Base-by-base conservation (phyloP, 2,888 invertebrate species). In the Oscheius onirici region DNA sequence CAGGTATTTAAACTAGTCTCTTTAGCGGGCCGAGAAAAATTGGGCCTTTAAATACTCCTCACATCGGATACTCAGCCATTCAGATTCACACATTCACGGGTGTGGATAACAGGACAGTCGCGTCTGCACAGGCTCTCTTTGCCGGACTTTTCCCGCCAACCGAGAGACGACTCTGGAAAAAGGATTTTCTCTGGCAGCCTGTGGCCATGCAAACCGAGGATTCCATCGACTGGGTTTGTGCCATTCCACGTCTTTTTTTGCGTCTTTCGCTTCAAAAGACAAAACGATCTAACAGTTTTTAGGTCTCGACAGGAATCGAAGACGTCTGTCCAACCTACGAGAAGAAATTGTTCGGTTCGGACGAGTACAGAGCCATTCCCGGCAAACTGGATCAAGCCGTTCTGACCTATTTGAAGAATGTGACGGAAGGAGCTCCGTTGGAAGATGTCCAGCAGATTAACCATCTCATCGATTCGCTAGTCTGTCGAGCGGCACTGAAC, bases 91-190 rank as follows among this genome's bases (percentile, higher is more conserved):
- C 93, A 0, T 90, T 90, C 71, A 93, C 94, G 51, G 94, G 95
- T 0, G 93, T 94, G 88, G 92, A 93, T 13, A 94, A 95, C 89
- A 91, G 95, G 20, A 94, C 95, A 0, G 89, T 95, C 3, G 88
- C 88, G 84, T 88, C 88, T 69, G 89, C 88, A 3, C 86, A 88
- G 73, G 83, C 86, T 40, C 84, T 88, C 70, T 80, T 89, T 54
- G 88, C 89, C 11, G 89, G 63, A 0, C 81, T 90, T 24, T 89
- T 88, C 69, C 89, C 89, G 10, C 89, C 89, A 0, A 86, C 88
- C 78, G 81, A 79, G 13, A 76, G 77, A 1, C 86, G 88, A 52
- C 72, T 73, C n/a, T 88, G 87, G 83, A 88, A 88, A 66, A 41
- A 79, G 1, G 88, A 90, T 67, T 87, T 93, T 1, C 88, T 90